Evolutionary conservation across 2,797 vertebrate species (phyloP).

Genomic region (Tokudaia muenninki): DNA sequence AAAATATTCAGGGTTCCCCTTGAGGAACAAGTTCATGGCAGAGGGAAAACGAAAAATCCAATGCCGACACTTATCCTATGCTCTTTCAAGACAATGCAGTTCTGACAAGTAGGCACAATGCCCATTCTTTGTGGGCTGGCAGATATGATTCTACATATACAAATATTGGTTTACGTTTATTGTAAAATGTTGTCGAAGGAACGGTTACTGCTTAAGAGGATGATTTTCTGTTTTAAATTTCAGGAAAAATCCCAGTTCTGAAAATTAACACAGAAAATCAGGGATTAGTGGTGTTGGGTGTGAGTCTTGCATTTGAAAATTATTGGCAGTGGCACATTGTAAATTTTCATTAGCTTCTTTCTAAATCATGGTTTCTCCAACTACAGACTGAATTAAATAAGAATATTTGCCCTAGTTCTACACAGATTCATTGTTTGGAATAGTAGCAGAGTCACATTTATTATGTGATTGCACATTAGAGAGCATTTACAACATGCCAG

Average conservation of each 20-base stretch:
- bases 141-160: background rate
- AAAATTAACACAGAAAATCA: slow-evolving; percentile 45
- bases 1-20: background rate
- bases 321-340: background rate
- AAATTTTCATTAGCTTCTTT: background rate
- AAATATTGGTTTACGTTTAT: background rate
- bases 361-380: background rate
- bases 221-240: background rate
- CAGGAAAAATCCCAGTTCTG: background rate
- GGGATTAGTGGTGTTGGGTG: background rate
- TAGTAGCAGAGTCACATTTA: background rate
- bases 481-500: background rate
- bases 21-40: slow-evolving; percentile 39
- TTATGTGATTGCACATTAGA: background rate
- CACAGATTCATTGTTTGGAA: background rate
- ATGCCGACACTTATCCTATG: background rate
- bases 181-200: background rate
- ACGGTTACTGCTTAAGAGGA: background rate
- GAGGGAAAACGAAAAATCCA: background rate
- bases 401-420: background rate
- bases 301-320: slow-evolving; percentile 26
- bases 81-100: background rate
- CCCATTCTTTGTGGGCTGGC: background rate
- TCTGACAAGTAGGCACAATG: background rate
- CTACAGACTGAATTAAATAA: background rate